Percentiles rank a stretch among this genome's conserved stretches.
Conservation (phyloP, 2,888 invertebrate species). For the Aporophyla nigra region DNA sequence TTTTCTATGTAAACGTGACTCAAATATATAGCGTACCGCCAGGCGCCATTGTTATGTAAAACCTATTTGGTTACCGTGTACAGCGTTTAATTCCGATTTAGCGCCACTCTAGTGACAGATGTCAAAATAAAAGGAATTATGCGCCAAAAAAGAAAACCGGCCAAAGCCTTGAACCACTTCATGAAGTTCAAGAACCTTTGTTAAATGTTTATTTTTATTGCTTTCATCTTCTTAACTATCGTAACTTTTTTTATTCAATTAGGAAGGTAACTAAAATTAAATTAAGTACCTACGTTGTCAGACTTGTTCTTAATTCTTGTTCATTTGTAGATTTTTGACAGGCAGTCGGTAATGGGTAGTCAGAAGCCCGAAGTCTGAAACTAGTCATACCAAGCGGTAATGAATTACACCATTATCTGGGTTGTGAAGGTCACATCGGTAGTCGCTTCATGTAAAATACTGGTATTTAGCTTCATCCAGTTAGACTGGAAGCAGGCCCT, state of each 20-base stretch:
- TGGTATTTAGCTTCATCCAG: neutral
- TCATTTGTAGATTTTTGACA: slow-evolving; percentile 2
- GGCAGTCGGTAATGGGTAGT: neutral
- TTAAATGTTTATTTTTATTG: slow-evolving; percentile 5
- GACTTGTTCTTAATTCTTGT: neutral
- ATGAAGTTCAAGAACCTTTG: slow-evolving; percentile 19
- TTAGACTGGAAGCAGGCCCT: neutral
- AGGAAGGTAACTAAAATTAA: neutral
- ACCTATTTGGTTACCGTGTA: slow-evolving; percentile 2
- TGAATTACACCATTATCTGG: neutral
- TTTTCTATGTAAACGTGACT: slow-evolving; percentile 43
- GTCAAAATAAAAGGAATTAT: slow-evolving; percentile 30
- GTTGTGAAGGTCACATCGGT: too few species aligned
- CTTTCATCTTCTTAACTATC: neutral
- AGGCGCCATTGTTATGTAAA: slow-evolving; percentile 37
- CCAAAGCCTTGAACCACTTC: slow-evolving; percentile 17
- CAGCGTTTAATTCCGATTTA: slow-evolving; percentile 1
- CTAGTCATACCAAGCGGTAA: neutral
- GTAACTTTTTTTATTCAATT: neutral
- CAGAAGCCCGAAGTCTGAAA: neutral
- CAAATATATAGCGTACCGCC: slow-evolving; percentile 15
- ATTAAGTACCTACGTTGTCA: neutral
- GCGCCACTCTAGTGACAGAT: slow-evolving; percentile 16
- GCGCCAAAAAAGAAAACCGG: slow-evolving; percentile 12
- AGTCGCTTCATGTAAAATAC: neutral